These are phyloP conservation scores for Gouania willdenowi DNA, from an alignment of 2,797 vertebrate species.

Conservation along the genomic window DNA sequence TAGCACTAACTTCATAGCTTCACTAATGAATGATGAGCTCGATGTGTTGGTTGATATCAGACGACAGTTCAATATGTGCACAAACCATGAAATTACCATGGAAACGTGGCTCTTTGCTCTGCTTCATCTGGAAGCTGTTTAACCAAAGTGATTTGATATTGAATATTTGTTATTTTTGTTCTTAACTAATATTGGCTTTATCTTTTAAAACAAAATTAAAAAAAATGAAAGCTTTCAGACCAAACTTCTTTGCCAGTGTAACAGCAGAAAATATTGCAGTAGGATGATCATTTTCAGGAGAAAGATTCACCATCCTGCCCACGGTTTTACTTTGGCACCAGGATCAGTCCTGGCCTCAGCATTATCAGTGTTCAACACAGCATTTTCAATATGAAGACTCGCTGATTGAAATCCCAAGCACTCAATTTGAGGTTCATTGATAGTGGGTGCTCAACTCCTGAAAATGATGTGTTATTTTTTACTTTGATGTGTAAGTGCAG, in stretches of 20 bases:
- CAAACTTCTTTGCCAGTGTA: background rate
- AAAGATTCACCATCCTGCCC: slow-evolving; percentile 3
- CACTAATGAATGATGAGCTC: background rate
- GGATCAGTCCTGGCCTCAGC: slow-evolving; percentile 20
- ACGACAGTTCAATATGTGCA: background rate
- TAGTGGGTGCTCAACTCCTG: slow-evolving; percentile 2
- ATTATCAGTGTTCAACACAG: slow-evolving; percentile 4
- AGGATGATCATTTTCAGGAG: slow-evolving; percentile 7
- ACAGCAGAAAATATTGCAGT: slow-evolving; percentile 11
- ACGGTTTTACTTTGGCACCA: slow-evolving; percentile 1
- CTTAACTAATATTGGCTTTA: background rate
- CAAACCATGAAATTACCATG: background rate
- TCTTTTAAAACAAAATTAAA: background rate
- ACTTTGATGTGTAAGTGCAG: background rate
- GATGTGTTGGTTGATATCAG: background rate
- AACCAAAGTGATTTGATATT: background rate
- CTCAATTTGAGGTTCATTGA: slow-evolving; percentile 9
- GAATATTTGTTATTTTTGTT: background rate
- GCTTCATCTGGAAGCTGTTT: background rate
- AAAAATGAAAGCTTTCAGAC: background rate
- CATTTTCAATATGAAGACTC: slow-evolving; percentile 14
- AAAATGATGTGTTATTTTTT: background rate
- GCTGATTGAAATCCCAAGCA: too few species aligned
- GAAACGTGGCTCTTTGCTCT: slow-evolving; percentile 6
- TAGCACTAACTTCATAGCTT: background rate